These are phyloP conservation scores for Ciconia nigra DNA, from an alignment of 2,797 vertebrate genomes.

Conservation along the genomic window DNA sequence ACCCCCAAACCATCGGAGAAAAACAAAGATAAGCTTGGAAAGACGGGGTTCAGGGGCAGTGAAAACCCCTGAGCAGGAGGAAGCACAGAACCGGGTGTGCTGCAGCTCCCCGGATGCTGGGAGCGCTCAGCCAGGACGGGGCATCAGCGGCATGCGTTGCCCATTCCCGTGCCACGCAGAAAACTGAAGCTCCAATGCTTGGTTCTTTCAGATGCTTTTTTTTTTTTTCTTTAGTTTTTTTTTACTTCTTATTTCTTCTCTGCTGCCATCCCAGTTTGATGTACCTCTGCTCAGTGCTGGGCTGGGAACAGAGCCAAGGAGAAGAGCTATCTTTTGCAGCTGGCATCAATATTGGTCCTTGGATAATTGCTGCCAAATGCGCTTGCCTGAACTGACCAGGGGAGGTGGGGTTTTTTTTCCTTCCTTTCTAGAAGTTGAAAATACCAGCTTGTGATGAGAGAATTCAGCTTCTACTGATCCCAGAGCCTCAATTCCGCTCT, in stretches of 20 bases:
- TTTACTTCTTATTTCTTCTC: not conserved
- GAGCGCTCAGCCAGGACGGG: not conserved
- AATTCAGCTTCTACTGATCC: not conserved
- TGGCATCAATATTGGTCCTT: no score
- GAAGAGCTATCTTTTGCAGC: not conserved
- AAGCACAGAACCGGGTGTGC: rapidly evolving
- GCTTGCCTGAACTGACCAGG: not conserved
- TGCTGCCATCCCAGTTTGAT: not conserved
- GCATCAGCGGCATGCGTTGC: rapidly evolving
- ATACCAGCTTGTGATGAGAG: not conserved
- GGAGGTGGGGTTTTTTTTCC: not conserved
- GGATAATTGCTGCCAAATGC: not conserved
- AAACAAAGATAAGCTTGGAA: not conserved
- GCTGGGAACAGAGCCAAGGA: not conserved
- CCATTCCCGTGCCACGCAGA: rapidly evolving
- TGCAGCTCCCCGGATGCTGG: not conserved
- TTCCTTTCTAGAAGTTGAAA: not conserved
- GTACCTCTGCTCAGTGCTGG: not conserved
- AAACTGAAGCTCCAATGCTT: no score
- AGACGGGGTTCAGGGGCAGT: rapidly evolving
- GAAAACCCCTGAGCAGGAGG: not conserved
- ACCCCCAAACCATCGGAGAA: not conserved
- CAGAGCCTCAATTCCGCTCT: not conserved
- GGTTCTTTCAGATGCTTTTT: not conserved
- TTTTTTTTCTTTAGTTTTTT: not conserved